Conservation (phyloP, 2,797 vertebrate genomes). For the Sebastolobus alascanus region DNA sequence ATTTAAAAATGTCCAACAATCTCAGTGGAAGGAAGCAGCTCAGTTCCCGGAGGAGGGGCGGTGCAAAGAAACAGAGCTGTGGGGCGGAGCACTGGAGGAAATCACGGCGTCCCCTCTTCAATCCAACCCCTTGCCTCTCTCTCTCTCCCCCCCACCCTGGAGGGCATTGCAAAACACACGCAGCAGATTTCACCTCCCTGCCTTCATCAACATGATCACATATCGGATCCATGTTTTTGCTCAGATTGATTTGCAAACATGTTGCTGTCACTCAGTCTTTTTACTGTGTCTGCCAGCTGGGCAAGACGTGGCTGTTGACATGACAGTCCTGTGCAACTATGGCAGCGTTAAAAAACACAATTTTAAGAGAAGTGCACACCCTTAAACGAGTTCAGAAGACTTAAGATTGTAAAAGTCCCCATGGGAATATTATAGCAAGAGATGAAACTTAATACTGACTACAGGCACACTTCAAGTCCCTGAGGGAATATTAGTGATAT, state of each 20-base stretch:
- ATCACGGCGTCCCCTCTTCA: constrained; percentile 36
- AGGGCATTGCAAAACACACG: constrained; percentile 44
- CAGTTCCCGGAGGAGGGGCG: constrained; percentile 64
- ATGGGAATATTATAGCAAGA: neutral
- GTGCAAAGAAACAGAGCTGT: constrained; percentile 58
- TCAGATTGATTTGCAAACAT: neutral
- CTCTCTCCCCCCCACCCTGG: neutral
- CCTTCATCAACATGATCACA: constrained; percentile 28
- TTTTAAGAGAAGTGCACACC: neutral
- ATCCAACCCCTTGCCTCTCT: neutral
- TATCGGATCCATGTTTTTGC: constrained; percentile 24
- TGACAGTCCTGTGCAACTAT: constrained; percentile 19
- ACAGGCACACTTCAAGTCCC: neutral
- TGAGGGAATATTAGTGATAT: constrained; percentile 6
- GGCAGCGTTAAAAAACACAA: neutral
- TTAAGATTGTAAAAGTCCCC: neutral
- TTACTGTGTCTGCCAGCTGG: constrained; percentile 18
- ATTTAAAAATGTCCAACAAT: constrained; percentile 51
- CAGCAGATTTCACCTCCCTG: constrained; percentile 26
- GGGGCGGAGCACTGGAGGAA: constrained; percentile 59
- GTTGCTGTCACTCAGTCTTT: neutral
- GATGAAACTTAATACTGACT: constrained; percentile 28
- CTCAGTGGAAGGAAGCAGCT: constrained; percentile 69
- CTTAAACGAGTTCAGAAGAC: neutral
- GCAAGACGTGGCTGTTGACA: constrained; percentile 28